Percentiles rank a stretch among this genome's conserved stretches.
Evolutionary conservation across 2,888 invertebrate genomes (phyloP).

Genomic region (Nudaria mundana): DNA sequence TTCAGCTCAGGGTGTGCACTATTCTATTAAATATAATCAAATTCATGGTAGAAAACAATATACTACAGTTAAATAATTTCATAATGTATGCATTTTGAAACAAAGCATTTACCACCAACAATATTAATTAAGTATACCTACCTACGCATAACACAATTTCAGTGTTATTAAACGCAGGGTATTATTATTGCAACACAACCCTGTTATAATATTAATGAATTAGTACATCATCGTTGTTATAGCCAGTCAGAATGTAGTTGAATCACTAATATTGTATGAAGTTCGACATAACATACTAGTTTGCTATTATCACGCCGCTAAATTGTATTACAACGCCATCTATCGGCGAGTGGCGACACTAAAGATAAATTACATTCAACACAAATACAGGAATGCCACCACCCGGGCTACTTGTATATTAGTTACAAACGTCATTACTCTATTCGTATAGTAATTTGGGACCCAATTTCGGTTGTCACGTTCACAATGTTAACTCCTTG

Average conservation of each 20-base stretch:
- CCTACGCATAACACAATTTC: conserved; percentile 2
- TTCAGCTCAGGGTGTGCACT: too few species aligned
- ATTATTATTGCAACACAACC: conserved; percentile 21
- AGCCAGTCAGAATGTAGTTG: conserved; percentile 28
- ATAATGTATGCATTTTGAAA: neutral
- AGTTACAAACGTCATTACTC: conserved; percentile 44
- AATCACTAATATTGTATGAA: conserved; percentile 28
- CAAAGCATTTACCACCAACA: neutral
- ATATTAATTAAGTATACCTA: neutral
- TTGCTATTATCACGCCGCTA: too few species aligned
- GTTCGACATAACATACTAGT: conserved; percentile 22
- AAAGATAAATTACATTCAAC: conserved; percentile 16
- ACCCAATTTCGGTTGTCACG: conserved; percentile 43
- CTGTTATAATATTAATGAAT: conserved; percentile 28
- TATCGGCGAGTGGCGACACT: conserved; percentile 44
- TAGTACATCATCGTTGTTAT: conserved; percentile 26
- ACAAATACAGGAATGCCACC: conserved; percentile 43
- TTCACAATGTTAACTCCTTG: conserved; percentile 35
- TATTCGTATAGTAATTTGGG: conserved; percentile 41
- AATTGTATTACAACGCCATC: conserved; percentile 57
- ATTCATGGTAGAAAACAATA: too few species aligned
- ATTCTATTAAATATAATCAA: too few species aligned
- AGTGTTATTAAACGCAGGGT: conserved; percentile 17
- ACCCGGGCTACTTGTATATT: conserved; percentile 43
- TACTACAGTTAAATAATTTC: neutral